A percentile compares a stretch with the other conserved stretches of the same genome.
Evolutionary conservation across 2,113 vertebrate species (phyloP).

Genomic region (Rhodinocichla rosea): DNA sequence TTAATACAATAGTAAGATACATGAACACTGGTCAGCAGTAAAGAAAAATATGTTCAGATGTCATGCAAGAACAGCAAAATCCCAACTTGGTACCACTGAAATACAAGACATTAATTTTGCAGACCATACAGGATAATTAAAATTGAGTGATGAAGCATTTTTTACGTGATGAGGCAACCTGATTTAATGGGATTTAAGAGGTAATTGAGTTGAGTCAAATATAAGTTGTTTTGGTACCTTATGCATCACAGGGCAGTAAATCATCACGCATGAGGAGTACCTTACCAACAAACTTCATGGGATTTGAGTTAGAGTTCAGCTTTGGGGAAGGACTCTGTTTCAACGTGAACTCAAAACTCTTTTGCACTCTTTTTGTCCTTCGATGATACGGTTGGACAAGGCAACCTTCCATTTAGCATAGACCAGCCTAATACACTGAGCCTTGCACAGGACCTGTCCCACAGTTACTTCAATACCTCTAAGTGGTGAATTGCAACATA

Average conservation of each 20-base stretch:
- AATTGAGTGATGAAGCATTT: constrained; percentile 33
- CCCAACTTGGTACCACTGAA: not conserved
- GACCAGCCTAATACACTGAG: not conserved
- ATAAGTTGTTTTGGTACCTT: not conserved
- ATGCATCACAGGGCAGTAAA: not conserved
- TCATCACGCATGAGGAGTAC: not conserved
- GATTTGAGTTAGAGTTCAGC: not conserved
- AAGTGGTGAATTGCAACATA: not conserved
- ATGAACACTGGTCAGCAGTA: constrained; percentile 4
- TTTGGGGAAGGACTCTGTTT: not conserved
- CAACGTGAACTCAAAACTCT: not conserved
- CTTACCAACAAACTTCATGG: not conserved
- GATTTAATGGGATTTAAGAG: constrained; percentile 41
- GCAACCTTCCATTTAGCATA: not conserved
- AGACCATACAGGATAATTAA: not conserved
- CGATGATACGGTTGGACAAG: not conserved
- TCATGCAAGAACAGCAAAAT: constrained; percentile 29
- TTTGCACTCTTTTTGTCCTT: not conserved
- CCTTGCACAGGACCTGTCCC: not conserved
- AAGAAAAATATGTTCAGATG: not conserved
- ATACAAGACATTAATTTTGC: constrained; percentile 1
- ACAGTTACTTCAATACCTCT: not conserved
- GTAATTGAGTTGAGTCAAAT: constrained; percentile 23
- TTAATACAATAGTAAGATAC: constrained; percentile 40
- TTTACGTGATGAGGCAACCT: constrained; percentile 50